phyloP scores from a whole-genome alignment of 2,797 vertebrate genomes.

The Vultur gryphus region DNA sequence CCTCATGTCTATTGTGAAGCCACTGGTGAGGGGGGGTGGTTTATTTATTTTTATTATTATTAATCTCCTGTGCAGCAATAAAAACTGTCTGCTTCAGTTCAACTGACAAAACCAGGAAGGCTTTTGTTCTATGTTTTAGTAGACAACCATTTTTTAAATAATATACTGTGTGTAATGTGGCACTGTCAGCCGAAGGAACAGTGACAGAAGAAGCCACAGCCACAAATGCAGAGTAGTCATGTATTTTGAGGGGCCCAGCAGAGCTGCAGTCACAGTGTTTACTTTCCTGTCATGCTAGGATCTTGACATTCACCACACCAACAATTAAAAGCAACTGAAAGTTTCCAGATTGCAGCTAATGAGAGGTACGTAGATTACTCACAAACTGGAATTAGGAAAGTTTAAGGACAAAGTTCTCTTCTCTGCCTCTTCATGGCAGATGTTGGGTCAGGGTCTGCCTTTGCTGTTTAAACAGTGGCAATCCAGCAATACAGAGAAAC shows the following conservation, averaged over 20 bases:
- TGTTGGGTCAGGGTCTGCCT: not conserved
- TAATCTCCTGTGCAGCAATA: not conserved
- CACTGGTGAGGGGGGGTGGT: fast-evolving
- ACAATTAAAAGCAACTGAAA: not conserved
- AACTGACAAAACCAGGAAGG: constrained; percentile 5
- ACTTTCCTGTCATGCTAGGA: not conserved
- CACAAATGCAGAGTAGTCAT: not conserved
- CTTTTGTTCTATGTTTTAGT: constrained; percentile 15
- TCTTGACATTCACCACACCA: not conserved
- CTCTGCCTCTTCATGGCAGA: not conserved
- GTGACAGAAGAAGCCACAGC: not conserved
- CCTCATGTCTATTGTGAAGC: not conserved
- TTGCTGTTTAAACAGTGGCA: not conserved
- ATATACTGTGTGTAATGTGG: not conserved
- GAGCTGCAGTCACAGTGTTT: not conserved
- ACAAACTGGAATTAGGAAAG: not conserved
- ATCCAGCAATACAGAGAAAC: not conserved
- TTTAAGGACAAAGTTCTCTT: not conserved
- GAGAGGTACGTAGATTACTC: not conserved
- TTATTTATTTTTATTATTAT: not conserved
- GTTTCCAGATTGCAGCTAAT: not conserved
- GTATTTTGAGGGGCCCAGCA: not conserved
- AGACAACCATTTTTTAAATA: not conserved
- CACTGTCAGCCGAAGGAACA: not conserved
- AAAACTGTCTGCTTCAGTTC: not conserved